phyloP scores from a whole-genome alignment of 2,113 vertebrate species.

The Peromyscus maniculatus region DNA sequence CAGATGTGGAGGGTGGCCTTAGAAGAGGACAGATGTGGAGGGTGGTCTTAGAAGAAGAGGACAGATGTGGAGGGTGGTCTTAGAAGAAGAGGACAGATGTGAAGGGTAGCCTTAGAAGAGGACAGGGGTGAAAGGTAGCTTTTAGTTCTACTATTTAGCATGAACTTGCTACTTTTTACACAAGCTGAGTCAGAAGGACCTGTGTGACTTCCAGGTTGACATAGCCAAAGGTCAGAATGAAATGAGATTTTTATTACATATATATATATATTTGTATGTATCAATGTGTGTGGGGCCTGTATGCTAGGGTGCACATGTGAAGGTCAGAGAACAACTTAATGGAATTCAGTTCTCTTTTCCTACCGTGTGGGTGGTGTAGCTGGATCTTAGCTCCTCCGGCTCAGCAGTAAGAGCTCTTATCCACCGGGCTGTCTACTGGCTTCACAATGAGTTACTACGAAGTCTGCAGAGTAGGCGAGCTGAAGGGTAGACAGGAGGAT shows the following conservation, averaged over 20 bases:
- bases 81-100: too few relatives aligned
- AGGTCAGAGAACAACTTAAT: background rate
- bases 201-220: background rate
- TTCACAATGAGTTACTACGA: background rate
- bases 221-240: background rate
- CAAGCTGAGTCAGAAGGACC: background rate
- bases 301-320: background rate
- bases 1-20: too few relatives aligned
- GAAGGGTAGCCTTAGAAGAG: background rate
- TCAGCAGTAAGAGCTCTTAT: background rate
- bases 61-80: too few relatives aligned
- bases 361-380: background rate
- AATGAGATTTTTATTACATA: background rate
- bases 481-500: background rate
- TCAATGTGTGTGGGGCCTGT: background rate
- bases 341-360: background rate
- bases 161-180: background rate
- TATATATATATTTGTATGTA: background rate
- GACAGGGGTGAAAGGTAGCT: too few relatives aligned
- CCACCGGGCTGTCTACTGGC: background rate
- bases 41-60: too few relatives aligned
- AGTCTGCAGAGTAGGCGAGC: background rate
- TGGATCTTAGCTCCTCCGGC: background rate
- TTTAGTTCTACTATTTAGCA: background rate
- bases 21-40: too few relatives aligned